Evolutionary conservation across 1,140 invertebrate genomes (phyloP), one percentile per base, ranked within the genome.

Genomic region (Lepidurus arcticus): DNA sequence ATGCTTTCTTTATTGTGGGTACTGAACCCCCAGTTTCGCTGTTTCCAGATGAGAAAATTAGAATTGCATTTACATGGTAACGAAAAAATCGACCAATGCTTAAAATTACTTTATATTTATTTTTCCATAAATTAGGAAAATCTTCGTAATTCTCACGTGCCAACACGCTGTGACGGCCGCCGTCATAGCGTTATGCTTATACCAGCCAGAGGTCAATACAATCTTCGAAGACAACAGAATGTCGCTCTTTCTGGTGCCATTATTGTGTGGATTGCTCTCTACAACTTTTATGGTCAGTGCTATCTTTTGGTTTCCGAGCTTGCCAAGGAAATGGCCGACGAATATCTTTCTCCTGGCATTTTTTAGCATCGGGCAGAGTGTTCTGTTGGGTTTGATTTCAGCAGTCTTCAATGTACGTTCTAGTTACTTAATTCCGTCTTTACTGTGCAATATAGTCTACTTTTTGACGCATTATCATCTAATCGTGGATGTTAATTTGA

Each of bases 331-430:
- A 74, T 86, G 84, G 81, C 88, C 88, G 3, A 81, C 83, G 43
- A 90, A 89, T 80, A 83, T 87, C 78, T 86, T 90, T 77, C 83
- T 88, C 42, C 82, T 89, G 1, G 82, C 81, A 11, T 77, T 87
- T 0, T 89, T 89, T 73, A 77, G 74, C 13, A 21, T 90, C 0
- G 92, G 92, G 1, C 90, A 95, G 87, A 89, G 89, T 42, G 92
- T 95, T 82, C 82, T 96, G 42, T 85, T 96, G 44, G 93, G 90
- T 1, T 87, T 89, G 73, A 85, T 88, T 4, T 73, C 76, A 16
- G 53, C 76, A n/a, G 24, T 34, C 0, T 81, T 73, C 24, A 13
- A 77, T 26, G 76, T 26, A 26, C 26, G 26, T 26, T 26, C 26
- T 26, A 26, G 2, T 26, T 75, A 83, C 80, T 16, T 42, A 76